Base-by-base conservation (phyloP, 2,888 invertebrate genomes). In the Stramonita haemastoma region DNA sequence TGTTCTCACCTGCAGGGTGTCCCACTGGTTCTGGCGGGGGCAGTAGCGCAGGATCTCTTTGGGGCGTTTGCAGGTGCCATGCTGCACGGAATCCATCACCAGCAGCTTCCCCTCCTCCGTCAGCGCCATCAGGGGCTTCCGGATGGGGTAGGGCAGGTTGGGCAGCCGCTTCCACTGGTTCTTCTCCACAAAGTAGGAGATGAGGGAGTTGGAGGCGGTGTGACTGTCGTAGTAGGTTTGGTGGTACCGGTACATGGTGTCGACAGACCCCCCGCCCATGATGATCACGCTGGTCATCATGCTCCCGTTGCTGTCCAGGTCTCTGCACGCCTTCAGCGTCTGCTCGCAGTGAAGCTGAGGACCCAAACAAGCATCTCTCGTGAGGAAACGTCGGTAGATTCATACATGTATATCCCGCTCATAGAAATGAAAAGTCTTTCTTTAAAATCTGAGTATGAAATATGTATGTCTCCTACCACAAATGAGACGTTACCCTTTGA, bases 161-260 rank as follows among this genome's bases (percentile, higher is more conserved):
- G 93, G 93, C 77, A 94, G 90, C 91, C 93, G 92, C 32, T 92
- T 92, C 94, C 94, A 94, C 32, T 93, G 90, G 66, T 93, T 91
- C 87, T 94, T 94, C 26, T 90, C 89, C 17, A 93, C 88, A 15
- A 94, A 90, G 89, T 94, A 94, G 11, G 93, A 93, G 86, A 92
- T 93, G 29, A 93, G 89, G 87, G 92, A 88, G 90, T 92, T 92
- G 86, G 56, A 29, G 29, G 13, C n/a, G 15, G 29, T 22, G 19
- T 85, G 46, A 4, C 8, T 26, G 17, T 29, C 13, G 57, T 85
- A 60, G 57, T 57, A 85, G 57, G 57, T 29, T 29, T 57, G 57
- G 36, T 85, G 36, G 29, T 85, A 56, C 57, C 29, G 57, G 36
- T 22, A 22, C n/a, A 15, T 0, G 0, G 26, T 32, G 56, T 46